Percentiles rank a stretch among this genome's conserved stretches.
Evolutionary conservation across 2,888 invertebrate genomes (phyloP).

Genomic region (Amorpha juglandis): DNA sequence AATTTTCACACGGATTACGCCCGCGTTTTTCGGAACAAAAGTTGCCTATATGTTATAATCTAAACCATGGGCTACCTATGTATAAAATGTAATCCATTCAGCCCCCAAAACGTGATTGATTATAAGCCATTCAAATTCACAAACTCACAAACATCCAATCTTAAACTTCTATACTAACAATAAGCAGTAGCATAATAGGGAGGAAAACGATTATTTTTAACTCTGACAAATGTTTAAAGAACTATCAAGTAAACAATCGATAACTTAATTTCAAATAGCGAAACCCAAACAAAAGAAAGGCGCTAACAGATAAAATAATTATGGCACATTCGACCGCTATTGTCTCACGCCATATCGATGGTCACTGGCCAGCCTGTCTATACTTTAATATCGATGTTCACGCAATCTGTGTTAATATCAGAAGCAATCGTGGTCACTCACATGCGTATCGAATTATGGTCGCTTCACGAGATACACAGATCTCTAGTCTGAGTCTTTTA

Average conservation of each 20-base stretch:
- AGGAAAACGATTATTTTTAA: too few relatives aligned
- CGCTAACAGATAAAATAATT: slow-evolving; percentile 8
- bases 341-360: slow-evolving; percentile 25
- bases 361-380: background rate
- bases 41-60: too few relatives aligned
- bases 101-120: too few relatives aligned
- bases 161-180: too few relatives aligned
- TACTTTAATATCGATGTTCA: slow-evolving; percentile 17
- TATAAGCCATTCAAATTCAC: too few relatives aligned
- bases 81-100: background rate
- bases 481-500: too few relatives aligned
- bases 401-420: slow-evolving; percentile 5
- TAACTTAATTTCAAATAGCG: too few relatives aligned
- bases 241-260: background rate
- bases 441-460: background rate
- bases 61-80: background rate
- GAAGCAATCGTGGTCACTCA: background rate
- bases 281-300: background rate
- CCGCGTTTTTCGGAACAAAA: too few relatives aligned
- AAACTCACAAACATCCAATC: too few relatives aligned
- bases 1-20: too few relatives aligned
- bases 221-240: too few relatives aligned
- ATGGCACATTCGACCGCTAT: slow-evolving; percentile 10
- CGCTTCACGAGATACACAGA: background rate
- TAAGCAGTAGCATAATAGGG: too few relatives aligned